Evolutionary conservation across 2,888 invertebrate genomes (phyloP), one percentile per base, ranked within the genome.

Genomic region (Psylliodes chrysocephalus): DNA sequence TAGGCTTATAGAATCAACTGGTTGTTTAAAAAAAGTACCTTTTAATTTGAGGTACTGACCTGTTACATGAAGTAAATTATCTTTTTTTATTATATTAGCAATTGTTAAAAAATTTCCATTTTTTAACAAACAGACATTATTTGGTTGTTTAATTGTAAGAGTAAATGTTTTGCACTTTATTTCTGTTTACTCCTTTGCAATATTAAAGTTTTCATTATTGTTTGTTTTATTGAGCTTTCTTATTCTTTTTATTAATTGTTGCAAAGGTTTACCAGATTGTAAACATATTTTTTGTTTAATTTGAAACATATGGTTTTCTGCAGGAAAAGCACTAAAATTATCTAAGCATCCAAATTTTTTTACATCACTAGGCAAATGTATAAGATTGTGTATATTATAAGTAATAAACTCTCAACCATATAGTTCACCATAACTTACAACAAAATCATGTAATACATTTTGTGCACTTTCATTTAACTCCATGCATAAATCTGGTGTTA

Each of bases 301-400:
- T 18, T n/a, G 14, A 38, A 30, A 25, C 64, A 74, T 71, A 44
- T 57, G 67, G 49, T 53, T 61, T 66, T 70, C 71, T 25, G 64
- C 66, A 30, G 59, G 30, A 42, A 73, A 73, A 10, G 70, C 66
- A 60, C 70, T 71, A 64, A 73, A 74, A 47, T 68, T 64, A 51
- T 74, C 69, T 22, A 72, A 46, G 25, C 51, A 40, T 12, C 73
- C 73, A 62, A 59, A 70, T 8, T 46, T 33, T 60, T 65, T 28
- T 1, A 69, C 73, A 65, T 71, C 68, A 40, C 59, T 18, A 14
- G 67, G 30, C 33, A 75, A 66, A 64, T 74, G 72, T n/a, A 60
- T 55, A 44, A 73, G 54, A 64, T 69, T 70, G 56, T 73, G 72
- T 5, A 74, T 63, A 61, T 74, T 74, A 38, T 71, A 63, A 6